These are phyloP conservation scores for Drosophila pseudotalamancana DNA, from an alignment of 2,888 invertebrate genomes.

Conservation along the genomic window DNA sequence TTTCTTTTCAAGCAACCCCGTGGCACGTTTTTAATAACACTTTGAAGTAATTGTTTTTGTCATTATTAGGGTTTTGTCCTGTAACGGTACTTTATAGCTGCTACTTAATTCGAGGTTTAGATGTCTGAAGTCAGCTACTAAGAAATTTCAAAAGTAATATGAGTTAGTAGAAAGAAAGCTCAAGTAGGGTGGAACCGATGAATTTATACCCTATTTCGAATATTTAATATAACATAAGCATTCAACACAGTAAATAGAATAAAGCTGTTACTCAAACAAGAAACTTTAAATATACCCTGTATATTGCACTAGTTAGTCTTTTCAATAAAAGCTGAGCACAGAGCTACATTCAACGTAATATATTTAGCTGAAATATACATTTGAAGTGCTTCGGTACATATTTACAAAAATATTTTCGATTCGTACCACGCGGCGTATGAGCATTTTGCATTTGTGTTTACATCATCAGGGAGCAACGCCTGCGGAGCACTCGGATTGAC, in stretches of 20 bases:
- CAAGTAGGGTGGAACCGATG: no score
- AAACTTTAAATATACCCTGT: no score
- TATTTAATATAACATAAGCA: no score
- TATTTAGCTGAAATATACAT: not conserved
- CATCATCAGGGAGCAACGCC: constrained; percentile 39
- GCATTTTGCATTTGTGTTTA: constrained; percentile 51
- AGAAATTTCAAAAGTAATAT: no score
- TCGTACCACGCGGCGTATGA: constrained; percentile 52
- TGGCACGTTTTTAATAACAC: constrained; percentile 28
- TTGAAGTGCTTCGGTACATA: constrained; percentile 16
- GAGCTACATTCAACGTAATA: not conserved
- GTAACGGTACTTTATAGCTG: not conserved
- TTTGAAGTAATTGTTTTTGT: constrained; percentile 26
- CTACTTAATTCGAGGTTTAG: not conserved
- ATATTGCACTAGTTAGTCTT: not conserved
- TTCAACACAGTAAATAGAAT: no score
- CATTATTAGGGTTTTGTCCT: constrained; percentile 4
- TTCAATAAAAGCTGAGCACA: not conserved
- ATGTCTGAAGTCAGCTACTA: no score
- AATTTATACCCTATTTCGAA: no score
- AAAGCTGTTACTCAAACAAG: no score
- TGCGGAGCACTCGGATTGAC: constrained; percentile 25
- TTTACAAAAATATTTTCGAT: constrained; percentile 29
- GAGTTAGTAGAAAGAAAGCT: no score
- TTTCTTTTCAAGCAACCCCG: no score